Evolutionary conservation across 2,113 vertebrate genomes (phyloP), one percentile per base, ranked within the genome.

Genomic region (Aptenodytes patagonicus): DNA sequence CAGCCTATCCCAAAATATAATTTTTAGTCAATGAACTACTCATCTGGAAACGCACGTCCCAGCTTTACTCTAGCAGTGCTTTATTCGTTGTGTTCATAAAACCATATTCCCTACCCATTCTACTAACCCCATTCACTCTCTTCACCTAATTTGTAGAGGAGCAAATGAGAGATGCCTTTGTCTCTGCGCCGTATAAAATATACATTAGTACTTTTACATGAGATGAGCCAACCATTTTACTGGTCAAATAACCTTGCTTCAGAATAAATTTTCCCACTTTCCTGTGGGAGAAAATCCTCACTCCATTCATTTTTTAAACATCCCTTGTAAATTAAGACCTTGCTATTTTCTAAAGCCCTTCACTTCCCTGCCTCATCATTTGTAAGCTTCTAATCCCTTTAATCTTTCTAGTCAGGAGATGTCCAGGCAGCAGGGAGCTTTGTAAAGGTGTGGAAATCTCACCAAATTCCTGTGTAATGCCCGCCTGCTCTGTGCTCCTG

Each of bases 311-410:
- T 91, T 86, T 93, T 95, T 73, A 83, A 94, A 71, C 76, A 81
- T 75, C 51, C 49, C 40, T 68, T 87, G 72, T 91, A 91, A 97
- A 97, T 95, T 57, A 93, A 96, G 94, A 95, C 83, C 49, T 89
- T 29, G 44, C 65, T 92, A 9, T 87, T 96, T 92, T 83, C 69
- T 90, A 75, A 96, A 97, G 77, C 78, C 75, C 29, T 91, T 95
- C 84, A n/a, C 73, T 92, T 95, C 69, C 34, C 80, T 91, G 82
- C 49, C 51, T 95, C 66, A 34, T 92, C 65, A 42, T 89, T 75
- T 75, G 18, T 95, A 95, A 95, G 92, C 91, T 73, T 87, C 95
- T 96, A 95, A 97, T 96, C 90, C 95, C 81, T 85, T 96, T 96
- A 96, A 95, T 97, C 95, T 96, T 77, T 71, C 90, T 64, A 79